A percentile compares a stretch with the other conserved stretches of the same genome.
Conservation (phyloP, 2,113 vertebrate genomes). For the Corvus hawaiiensis region DNA sequence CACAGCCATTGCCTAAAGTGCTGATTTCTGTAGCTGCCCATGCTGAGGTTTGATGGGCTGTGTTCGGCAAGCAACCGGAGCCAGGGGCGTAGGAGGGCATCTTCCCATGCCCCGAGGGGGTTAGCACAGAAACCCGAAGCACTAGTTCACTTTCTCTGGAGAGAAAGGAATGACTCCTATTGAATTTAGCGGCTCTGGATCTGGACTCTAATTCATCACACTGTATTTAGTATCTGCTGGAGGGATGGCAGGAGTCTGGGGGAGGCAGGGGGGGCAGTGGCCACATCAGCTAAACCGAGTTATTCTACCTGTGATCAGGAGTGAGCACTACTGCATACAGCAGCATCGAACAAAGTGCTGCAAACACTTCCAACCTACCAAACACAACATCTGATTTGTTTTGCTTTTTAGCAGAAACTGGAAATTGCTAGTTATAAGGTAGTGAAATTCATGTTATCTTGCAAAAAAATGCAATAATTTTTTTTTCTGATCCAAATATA, state of each 20-base stretch:
- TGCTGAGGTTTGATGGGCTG: not conserved
- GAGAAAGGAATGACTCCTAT: not conserved
- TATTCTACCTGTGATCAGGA: not conserved
- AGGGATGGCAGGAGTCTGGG: not conserved
- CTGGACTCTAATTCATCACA: not conserved
- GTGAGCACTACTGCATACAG: not conserved
- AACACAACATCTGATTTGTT: not conserved
- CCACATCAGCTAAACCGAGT: not conserved
- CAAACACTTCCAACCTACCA: not conserved
- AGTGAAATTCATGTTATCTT: not conserved
- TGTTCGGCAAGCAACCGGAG: not conserved
- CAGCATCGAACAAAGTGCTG: not conserved
- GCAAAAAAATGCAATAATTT: not conserved
- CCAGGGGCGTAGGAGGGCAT: not conserved
- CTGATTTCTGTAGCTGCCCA: not conserved
- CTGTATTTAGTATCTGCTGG: not conserved
- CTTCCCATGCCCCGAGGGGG: not conserved
- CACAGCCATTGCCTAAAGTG: not conserved
- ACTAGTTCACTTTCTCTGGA: not conserved
- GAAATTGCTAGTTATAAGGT: not conserved
- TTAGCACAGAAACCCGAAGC: not conserved
- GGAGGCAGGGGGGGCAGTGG: not conserved
- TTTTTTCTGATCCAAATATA: not conserved
- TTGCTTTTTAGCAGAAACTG: not conserved
- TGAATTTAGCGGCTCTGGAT: not conserved